Conservation (phyloP, 1,140 invertebrate genomes). For the Spodoptera litura region DNA sequence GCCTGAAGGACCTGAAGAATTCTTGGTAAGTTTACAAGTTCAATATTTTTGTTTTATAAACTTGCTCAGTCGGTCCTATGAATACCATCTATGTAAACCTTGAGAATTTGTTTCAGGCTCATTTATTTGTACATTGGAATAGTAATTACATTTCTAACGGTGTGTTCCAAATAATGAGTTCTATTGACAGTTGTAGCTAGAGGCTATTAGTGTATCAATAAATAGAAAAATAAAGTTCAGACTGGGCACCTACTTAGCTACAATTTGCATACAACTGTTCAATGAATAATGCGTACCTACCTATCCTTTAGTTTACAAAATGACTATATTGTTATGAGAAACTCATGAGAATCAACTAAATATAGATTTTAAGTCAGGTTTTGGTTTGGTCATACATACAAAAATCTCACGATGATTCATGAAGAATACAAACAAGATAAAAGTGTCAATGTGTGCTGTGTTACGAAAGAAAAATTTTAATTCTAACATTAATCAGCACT, state of each 20-base stretch:
- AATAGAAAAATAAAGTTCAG: not conserved
- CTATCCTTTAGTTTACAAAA: no score
- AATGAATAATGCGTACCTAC: no score
- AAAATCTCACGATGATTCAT: conserved; percentile 4
- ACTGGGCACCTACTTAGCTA: not conserved
- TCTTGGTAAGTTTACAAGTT: conserved; percentile 74
- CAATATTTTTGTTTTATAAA: conserved; percentile 16
- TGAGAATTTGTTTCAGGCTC: conserved; percentile 29
- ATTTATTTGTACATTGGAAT: conserved; percentile 7
- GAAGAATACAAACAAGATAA: conserved; percentile 7
- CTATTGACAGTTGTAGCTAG: not conserved
- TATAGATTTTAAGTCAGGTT: not conserved
- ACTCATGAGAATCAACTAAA: not conserved
- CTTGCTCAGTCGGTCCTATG: not conserved
- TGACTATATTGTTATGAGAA: no score
- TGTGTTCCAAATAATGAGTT: conserved; percentile 24
- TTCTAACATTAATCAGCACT: no score
- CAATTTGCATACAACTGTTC: not conserved
- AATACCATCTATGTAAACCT: not conserved
- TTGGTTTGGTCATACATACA: not conserved
- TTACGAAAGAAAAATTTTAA: not conserved
- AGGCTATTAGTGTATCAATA: not conserved
- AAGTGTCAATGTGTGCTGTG: not conserved
- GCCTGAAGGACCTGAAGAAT: conserved; percentile 86
- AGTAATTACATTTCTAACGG: conserved; percentile 47